These are phyloP conservation scores for Pogonomyrmex barbatus DNA, from an alignment of 1,140 invertebrate species.

Conservation along the genomic window DNA sequence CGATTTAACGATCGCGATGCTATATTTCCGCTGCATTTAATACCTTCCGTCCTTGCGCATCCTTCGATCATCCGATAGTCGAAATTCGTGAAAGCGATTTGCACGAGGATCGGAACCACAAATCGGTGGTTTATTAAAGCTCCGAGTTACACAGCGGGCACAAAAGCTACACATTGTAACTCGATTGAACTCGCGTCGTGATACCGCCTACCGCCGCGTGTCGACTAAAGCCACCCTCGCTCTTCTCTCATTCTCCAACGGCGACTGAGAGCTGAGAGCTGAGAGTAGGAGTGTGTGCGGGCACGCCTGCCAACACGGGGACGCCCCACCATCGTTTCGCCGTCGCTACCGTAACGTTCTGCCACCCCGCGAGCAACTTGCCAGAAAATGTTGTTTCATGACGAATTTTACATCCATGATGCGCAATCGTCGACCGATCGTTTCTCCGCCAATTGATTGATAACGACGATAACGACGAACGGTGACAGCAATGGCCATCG, in stretches of 20 bases:
- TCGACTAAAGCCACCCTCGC: conserved; percentile 76
- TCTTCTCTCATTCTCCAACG: conserved; percentile 36
- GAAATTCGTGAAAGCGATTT: not conserved
- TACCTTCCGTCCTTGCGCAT: not conserved
- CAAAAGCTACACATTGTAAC: not conserved
- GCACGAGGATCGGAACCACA: not conserved
- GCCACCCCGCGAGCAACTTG: not conserved
- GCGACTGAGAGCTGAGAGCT: not conserved
- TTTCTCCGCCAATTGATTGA: no score
- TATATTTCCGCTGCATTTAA: not conserved
- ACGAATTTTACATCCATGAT: conserved; percentile 75
- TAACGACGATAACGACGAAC: not conserved
- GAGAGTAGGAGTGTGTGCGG: conserved; percentile 58
- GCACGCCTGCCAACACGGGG: conserved; percentile 62
- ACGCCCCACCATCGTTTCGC: conserved; percentile 25
- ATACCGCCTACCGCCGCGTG: conserved; percentile 82
- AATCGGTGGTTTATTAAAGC: conserved; percentile 29
- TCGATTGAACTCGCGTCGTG: conserved; percentile 71
- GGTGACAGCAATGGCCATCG: not conserved
- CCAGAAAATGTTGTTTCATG: conserved; percentile 48
- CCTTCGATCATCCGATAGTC: not conserved
- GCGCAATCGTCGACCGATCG: conserved; percentile 73
- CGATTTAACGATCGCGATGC: conserved; percentile 1
- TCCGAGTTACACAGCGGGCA: not conserved
- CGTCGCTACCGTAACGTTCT: conserved; percentile 29